A percentile compares a stretch with the other conserved stretches of the same genome.
Evolutionary conservation across 2,888 invertebrate species (phyloP).

Genomic region (Eurytoma californica): DNA sequence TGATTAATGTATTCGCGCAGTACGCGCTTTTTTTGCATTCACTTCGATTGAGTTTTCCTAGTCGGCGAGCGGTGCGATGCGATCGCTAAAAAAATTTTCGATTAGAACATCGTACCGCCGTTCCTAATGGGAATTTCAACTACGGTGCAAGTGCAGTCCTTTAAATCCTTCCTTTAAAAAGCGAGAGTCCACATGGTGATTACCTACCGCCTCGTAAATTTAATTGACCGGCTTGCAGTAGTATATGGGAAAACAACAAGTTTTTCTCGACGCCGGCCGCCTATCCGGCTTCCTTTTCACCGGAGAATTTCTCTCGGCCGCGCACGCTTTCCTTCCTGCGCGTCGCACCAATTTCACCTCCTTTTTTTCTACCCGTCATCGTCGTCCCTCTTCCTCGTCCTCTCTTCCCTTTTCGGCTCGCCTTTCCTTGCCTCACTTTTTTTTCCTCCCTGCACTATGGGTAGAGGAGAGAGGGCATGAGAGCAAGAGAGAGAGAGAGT

Average conservation of each 20-base stretch:
- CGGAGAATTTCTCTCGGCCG: neutral
- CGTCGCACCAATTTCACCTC: neutral
- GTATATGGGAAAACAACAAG: conserved; percentile 28
- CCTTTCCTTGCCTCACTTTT: neutral
- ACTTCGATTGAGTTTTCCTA: too few species aligned
- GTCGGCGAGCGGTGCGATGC: too few species aligned
- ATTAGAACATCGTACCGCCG: neutral
- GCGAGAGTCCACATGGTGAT: neutral
- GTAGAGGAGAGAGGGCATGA: neutral
- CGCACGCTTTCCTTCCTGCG: neutral
- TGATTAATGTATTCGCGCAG: too few species aligned
- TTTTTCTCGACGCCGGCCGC: neutral
- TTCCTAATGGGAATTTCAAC: too few species aligned
- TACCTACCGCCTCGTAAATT: conserved; percentile 21
- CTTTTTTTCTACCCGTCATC: conserved; percentile 20
- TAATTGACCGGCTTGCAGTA: conserved; percentile 22
- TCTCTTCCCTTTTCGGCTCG: neutral
- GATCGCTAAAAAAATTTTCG: too few species aligned
- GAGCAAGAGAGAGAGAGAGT: too few species aligned
- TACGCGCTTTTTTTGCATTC: too few species aligned
- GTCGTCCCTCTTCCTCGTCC: neutral
- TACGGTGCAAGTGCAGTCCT: neutral
- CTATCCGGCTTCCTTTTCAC: neutral
- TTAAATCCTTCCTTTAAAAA: neutral
- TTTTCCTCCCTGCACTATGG: neutral